phyloP scores from a whole-genome alignment of 1,140 invertebrate species.

The Pseudobourletiella spinata region DNA sequence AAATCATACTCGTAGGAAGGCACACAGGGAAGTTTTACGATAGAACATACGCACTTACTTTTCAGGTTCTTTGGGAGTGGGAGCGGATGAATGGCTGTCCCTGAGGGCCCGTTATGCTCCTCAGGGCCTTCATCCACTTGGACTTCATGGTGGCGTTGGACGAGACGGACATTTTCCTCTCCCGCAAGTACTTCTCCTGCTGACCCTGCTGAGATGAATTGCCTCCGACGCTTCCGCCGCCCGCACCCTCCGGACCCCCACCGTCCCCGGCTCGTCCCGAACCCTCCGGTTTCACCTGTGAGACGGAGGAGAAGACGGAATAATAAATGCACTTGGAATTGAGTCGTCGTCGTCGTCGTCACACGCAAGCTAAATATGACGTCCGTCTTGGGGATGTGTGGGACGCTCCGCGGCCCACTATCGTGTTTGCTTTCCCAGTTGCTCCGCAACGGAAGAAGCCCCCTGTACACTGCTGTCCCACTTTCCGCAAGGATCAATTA shows the following conservation, averaged over 20 bases:
- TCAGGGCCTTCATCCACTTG: conserved; percentile 96
- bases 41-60: conserved; percentile 5
- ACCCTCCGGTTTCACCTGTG: neutral
- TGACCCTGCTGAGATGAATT: neutral
- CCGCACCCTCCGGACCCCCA: neutral
- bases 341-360: too few relatives aligned
- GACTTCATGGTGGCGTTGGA: conserved; percentile 84
- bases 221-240: neutral
- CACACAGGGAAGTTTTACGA: too few relatives aligned
- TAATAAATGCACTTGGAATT: neutral
- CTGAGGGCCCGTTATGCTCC: conserved; percentile 62
- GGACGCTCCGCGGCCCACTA: too few relatives aligned
- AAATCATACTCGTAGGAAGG: too few relatives aligned
- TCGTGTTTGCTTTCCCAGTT: too few relatives aligned
- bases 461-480: too few relatives aligned
- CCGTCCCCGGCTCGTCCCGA: neutral
- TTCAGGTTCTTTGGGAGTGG: conserved; percentile 37
- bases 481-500: too few relatives aligned
- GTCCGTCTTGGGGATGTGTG: too few relatives aligned
- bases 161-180: conserved; percentile 75
- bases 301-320: neutral
- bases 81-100: neutral
- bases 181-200: conserved; percentile 37
- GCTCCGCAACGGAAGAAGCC: too few relatives aligned
- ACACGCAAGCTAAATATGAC: too few relatives aligned